A percentile compares a stretch with the other conserved stretches of the same genome.
Evolutionary conservation across 2,797 vertebrate species (phyloP).

Genomic region (Crypturellus tataupa): DNA sequence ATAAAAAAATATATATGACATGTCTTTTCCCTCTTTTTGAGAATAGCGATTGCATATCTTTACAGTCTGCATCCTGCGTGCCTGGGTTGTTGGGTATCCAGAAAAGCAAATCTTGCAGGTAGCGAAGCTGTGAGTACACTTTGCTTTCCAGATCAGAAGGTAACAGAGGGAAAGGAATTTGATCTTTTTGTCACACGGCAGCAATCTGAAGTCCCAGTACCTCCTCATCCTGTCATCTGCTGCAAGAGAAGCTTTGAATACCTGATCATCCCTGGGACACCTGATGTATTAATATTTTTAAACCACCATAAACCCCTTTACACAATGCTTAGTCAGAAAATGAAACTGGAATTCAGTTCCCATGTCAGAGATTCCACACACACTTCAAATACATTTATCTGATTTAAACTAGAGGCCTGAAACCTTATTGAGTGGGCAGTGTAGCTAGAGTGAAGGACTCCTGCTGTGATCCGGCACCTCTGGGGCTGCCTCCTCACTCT

Average conservation of each 20-base stretch:
- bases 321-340: background rate
- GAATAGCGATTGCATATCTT: background rate
- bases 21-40: background rate
- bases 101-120: background rate
- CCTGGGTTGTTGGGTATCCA: background rate
- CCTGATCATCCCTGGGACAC: background rate
- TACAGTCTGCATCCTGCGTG: background rate
- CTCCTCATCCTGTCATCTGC: background rate
- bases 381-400: background rate
- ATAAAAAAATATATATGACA: background rate
- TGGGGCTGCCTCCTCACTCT: background rate
- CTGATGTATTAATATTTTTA: background rate
- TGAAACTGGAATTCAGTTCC: background rate
- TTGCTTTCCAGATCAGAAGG: background rate
- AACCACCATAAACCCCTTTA: background rate
- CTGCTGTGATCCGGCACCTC: accelerated
- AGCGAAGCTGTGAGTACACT: background rate
- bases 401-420: background rate
- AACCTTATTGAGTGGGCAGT: background rate
- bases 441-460: background rate
- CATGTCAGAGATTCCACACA: background rate
- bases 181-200: background rate
- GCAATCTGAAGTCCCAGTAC: background rate
- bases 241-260: background rate
- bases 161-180: background rate